A percentile compares a stretch with the other conserved stretches of the same genome.
Evolutionary conservation across 1,140 invertebrate species (phyloP).

Genomic region (Ooceraea biroi): DNA sequence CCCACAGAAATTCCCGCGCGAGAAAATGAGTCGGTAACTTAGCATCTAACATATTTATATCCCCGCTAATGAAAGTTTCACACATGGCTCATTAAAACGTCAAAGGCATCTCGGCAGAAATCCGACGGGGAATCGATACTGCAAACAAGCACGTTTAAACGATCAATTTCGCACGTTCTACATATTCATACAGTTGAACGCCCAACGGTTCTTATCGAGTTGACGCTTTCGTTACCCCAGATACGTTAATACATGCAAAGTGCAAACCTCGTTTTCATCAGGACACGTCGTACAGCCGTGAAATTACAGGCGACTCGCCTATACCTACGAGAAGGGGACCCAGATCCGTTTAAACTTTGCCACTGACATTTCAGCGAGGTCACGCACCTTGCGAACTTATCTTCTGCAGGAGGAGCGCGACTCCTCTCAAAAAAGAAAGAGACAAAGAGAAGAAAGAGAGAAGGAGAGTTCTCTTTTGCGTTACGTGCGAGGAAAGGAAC

Average conservation of each 20-base stretch:
- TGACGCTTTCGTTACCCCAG: slow-evolving; percentile 21
- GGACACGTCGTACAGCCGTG: not conserved
- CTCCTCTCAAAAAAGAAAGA: too few relatives aligned
- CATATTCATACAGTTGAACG: not conserved
- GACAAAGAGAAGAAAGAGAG: not conserved
- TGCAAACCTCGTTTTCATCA: slow-evolving; percentile 8
- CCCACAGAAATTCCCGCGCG: not conserved
- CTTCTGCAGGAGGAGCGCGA: too few relatives aligned
- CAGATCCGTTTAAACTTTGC: slow-evolving; percentile 30
- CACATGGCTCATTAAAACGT: not conserved
- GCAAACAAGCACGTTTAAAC: slow-evolving; percentile 3
- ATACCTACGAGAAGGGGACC: not conserved
- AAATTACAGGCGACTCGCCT: not conserved
- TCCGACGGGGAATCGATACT: not conserved
- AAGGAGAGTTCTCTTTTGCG: not conserved
- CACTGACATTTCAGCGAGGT: slow-evolving; percentile 28
- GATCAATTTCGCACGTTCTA: not conserved
- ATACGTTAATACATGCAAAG: slow-evolving; percentile 21
- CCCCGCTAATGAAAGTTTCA: slow-evolving; percentile 22
- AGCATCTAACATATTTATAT: not conserved
- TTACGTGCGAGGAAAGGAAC: not conserved
- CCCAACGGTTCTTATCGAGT: not conserved
- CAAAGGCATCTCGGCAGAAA: not conserved
- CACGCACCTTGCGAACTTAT: not conserved
- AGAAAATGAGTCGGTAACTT: slow-evolving; percentile 6